Conservation (phyloP, 2,797 vertebrate species). For the Garrulus glandarius region DNA sequence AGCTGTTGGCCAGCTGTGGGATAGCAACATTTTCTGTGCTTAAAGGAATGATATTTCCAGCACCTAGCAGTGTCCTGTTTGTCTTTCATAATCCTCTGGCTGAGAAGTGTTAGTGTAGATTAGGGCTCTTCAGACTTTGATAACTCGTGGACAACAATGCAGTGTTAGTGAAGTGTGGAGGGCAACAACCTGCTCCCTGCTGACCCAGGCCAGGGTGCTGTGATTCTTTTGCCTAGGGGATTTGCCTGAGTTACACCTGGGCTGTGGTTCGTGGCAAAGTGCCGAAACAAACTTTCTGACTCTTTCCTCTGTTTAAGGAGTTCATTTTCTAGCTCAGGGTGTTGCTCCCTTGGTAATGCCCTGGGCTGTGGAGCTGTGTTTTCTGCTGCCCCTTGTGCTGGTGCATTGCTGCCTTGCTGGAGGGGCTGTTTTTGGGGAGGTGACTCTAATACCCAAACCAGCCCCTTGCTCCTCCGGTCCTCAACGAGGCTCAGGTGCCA, state of each 20-base stretch:
- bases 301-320: background rate
- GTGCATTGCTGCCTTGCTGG: background rate
- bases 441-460: background rate
- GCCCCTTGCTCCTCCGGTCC: background rate
- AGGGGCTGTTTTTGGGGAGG: background rate
- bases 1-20: background rate
- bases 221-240: background rate
- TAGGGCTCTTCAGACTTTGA: background rate
- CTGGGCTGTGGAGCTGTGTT: background rate
- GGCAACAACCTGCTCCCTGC: background rate
- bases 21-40: conserved; percentile 4
- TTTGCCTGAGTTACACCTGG: background rate
- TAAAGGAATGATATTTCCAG: background rate
- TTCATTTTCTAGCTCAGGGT: background rate
- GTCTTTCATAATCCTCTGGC: background rate
- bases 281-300: background rate
- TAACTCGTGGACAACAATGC: background rate
- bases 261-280: background rate
- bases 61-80: background rate
- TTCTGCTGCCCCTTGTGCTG: background rate
- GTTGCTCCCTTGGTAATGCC: background rate
- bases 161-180: background rate
- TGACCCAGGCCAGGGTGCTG: background rate
- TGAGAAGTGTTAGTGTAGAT: background rate
- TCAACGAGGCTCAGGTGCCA: background rate